These are phyloP conservation scores for Stegodyphus dumicola DNA, from an alignment of 1,140 invertebrate genomes.

Conservation along the genomic window DNA sequence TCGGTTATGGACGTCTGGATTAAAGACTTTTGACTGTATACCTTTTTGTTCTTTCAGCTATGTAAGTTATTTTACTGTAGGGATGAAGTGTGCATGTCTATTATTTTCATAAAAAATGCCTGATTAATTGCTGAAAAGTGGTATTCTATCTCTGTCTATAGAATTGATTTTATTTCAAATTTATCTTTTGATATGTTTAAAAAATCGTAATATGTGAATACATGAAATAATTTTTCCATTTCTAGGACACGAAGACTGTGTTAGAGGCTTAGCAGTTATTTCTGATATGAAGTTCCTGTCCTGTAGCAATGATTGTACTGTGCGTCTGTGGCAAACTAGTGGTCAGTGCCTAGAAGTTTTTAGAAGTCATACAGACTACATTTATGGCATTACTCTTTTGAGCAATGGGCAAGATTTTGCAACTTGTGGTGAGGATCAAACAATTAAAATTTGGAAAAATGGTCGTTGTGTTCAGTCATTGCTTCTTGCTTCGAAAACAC, in stretches of 20 bases:
- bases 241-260: constrained; percentile 89
- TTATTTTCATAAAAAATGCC: too few species aligned
- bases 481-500: constrained; percentile 82
- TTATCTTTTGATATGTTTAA: too few species aligned
- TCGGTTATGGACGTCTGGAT: too few species aligned
- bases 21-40: too few species aligned
- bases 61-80: too few species aligned
- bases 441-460: constrained; percentile 83
- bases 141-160: too few species aligned
- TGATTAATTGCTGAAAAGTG: too few species aligned
- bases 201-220: too few species aligned
- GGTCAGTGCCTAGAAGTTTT: constrained; percentile 83
- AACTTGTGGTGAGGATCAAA: constrained; percentile 87
- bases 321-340: constrained; percentile 82
- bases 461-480: constrained; percentile 77
- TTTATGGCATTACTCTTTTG: constrained; percentile 76
- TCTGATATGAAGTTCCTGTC: constrained; percentile 81
- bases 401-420: constrained; percentile 75
- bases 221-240: neutral
- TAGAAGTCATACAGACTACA: constrained; percentile 80
- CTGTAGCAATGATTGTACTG: constrained; percentile 89
- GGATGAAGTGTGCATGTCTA: too few species aligned
- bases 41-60: too few species aligned
- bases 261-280: constrained; percentile 80
- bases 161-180: too few species aligned